Evolutionary conservation across 2,113 vertebrate genomes (phyloP).

Genomic region (Xenotilapia caudafasciata): DNA sequence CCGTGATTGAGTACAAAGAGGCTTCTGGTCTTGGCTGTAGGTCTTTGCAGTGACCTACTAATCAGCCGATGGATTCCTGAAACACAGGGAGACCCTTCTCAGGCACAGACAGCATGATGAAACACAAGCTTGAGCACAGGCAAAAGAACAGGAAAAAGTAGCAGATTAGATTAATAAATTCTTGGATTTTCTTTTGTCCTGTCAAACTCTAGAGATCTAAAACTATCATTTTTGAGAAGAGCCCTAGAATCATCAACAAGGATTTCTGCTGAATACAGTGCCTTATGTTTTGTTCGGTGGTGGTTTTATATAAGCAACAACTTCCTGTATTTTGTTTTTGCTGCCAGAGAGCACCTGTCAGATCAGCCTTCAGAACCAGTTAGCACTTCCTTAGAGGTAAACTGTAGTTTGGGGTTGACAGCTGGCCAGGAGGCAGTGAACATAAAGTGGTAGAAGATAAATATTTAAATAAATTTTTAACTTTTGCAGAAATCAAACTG

Average conservation of each 20-base stretch:
- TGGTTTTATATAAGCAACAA: background rate
- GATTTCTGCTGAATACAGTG: background rate
- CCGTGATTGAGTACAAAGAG: constrained; percentile 34
- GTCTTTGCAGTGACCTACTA: constrained; percentile 15
- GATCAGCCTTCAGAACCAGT: background rate
- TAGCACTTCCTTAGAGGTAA: background rate
- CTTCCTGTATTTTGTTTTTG: background rate
- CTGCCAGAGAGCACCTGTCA: background rate
- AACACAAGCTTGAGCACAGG: background rate
- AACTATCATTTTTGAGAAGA: background rate
- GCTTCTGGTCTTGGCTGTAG: constrained; percentile 22
- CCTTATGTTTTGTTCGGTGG: background rate
- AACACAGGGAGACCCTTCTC: background rate
- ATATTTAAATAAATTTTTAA: background rate
- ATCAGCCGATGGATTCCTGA: background rate
- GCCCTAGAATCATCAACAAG: background rate
- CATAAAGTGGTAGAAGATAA: background rate
- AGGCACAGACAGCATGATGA: background rate
- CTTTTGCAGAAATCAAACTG: background rate
- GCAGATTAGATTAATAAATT: background rate
- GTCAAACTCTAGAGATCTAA: background rate
- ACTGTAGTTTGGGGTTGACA: background rate
- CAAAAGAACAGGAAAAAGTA: background rate
- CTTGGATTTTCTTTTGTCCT: background rate
- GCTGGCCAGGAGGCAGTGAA: background rate